Evolutionary conservation across 2,888 invertebrate genomes (phyloP), one percentile per base, ranked within the genome.

Genomic region (Lagria hirta): DNA sequence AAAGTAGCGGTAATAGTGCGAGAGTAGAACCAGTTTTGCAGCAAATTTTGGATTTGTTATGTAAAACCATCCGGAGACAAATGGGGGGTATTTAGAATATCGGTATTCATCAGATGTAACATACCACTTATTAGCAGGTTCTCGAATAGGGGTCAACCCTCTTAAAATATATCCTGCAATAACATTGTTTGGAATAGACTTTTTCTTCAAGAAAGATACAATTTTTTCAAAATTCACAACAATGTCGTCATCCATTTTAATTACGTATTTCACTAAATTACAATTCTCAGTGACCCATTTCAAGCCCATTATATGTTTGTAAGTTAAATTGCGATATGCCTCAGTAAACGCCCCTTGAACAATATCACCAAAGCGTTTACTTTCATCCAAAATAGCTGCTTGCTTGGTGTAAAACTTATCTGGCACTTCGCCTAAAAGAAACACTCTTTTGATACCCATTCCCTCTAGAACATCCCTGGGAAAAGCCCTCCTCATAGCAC

Each of bases 41-140:
- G 83, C 84, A 1, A 82, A 77, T 49, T 76, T 71, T 0, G 82
- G 78, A 40, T 83, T 86, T 2, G 87, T 85, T 1, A 88, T 73
- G 55, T 92, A 92, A 57, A 88, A 77, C 90, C 90, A 91, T 1
- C 91, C 91, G 3, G 89, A 89, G 4, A 89, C 70, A 65, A 88
- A 91, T 10, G 80, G 70, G 0, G 90, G 89, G 68, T 90, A 92
- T 1, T 65, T 58, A 11, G 75, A 69, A 7, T 67, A 65, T 0
- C 72, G 48, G 62, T 81, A 91, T 65, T 90, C 90, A 4, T 78
- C 68, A 40, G 67, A 61, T 0, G 82, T 80, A 0, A 90, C 88
- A 69, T 76, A 90, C 91, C 91, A 91, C 66, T 91, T 91, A 61
- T 83, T 90, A 4, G 75, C 75, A 43, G 73, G 74, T 34, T 80